Percentiles rank a stretch among this genome's conserved stretches.
These are phyloP conservation scores for Metaphire vulgaris DNA, from an alignment of 1,140 invertebrate species.

Conservation along the genomic window DNA sequence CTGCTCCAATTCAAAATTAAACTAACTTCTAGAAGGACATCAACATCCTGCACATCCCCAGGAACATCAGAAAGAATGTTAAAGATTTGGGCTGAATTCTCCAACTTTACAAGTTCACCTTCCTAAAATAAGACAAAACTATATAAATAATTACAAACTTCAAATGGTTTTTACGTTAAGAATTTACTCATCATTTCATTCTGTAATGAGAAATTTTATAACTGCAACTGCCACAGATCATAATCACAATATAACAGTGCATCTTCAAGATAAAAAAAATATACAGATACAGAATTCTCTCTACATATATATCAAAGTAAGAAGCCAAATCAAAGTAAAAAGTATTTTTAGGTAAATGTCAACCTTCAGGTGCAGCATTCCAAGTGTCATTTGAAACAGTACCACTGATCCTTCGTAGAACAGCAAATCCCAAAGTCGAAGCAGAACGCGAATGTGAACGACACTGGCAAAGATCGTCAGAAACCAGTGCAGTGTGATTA, in stretches of 20 bases:
- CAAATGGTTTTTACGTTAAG: no score
- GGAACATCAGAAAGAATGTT: constrained; percentile 92
- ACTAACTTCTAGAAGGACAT: constrained; percentile 64
- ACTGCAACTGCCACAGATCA: no score
- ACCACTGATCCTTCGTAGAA: constrained; percentile 86
- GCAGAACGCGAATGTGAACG: constrained; percentile 90
- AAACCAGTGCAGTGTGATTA: constrained; percentile 97
- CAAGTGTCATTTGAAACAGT: constrained; percentile 90
- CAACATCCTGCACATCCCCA: constrained; percentile 82
- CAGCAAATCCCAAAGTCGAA: constrained; percentile 94
- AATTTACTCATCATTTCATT: no score
- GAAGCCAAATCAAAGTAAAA: no score
- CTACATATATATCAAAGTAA: no score
- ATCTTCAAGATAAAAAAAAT: no score
- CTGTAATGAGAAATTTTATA: no score
- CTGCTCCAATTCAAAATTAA: no score
- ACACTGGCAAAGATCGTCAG: constrained; percentile 95
- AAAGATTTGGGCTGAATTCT: constrained; percentile 85
- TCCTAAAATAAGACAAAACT: constrained; percentile 60
- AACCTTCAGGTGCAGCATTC: constrained; percentile 88
- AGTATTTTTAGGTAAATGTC: no score
- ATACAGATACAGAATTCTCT: no score
- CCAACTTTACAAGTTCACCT: constrained; percentile 56
- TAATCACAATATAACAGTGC: no score
- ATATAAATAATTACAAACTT: no score